phyloP scores from a whole-genome alignment of 1,140 invertebrate species.

The Brachionus plicatilis region DNA sequence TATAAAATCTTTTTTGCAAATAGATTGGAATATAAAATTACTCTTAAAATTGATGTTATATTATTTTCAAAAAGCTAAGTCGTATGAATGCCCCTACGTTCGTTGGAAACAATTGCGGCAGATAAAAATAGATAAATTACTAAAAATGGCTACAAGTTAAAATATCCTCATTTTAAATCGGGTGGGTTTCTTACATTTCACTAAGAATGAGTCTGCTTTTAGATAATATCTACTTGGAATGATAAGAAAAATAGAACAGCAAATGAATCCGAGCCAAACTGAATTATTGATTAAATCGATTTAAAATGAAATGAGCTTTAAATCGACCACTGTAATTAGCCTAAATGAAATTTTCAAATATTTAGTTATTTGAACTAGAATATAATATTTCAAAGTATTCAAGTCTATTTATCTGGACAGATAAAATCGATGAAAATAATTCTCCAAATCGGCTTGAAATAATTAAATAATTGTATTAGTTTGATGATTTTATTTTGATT shows the following conservation, averaged over 20 bases:
- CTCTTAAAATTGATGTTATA: neutral
- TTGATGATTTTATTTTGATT: neutral
- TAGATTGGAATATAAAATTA: neutral
- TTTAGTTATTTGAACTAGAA: neutral
- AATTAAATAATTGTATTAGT: neutral
- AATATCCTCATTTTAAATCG: neutral
- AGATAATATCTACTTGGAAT: neutral
- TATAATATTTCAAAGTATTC: neutral
- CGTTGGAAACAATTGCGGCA: neutral
- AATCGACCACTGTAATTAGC: neutral
- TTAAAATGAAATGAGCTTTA: neutral
- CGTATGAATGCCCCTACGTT: neutral
- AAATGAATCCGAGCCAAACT: neutral
- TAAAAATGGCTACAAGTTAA: neutral
- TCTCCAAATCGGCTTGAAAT: neutral
- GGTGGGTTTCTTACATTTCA: neutral
- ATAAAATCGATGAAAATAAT: neutral
- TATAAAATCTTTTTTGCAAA: neutral
- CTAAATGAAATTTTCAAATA: neutral
- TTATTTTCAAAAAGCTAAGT: neutral
- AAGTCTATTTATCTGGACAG: neutral
- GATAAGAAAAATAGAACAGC: neutral
- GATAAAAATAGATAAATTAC: neutral
- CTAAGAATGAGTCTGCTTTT: neutral
- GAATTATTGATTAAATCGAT: neutral